A percentile compares a stretch with the other conserved stretches of the same genome.
These are phyloP conservation scores for Schizothorax lantsangensis DNA, from an alignment of 2,797 vertebrate genomes.

Conservation along the genomic window DNA sequence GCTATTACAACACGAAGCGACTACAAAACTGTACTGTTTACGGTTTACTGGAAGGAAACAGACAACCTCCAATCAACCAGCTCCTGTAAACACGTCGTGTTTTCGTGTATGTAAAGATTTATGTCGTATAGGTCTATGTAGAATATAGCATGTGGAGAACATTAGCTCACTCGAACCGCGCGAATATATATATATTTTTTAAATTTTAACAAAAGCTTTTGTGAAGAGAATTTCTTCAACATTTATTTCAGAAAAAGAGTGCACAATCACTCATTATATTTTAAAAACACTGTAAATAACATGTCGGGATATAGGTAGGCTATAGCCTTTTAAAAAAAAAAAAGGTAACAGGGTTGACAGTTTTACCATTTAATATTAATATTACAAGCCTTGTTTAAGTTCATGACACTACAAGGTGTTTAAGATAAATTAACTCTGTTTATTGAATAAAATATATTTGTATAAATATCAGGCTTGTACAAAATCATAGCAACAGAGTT, in stretches of 20 bases:
- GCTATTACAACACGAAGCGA: constrained; percentile 9
- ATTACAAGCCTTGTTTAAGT: not conserved
- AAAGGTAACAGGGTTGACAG: not conserved
- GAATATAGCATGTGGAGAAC: not conserved
- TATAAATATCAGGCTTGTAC: not conserved
- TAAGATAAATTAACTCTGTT: not conserved
- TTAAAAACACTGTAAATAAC: not conserved
- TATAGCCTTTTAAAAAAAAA: not conserved
- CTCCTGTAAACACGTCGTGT: not conserved
- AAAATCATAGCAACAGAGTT: not conserved
- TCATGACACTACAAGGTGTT: not conserved
- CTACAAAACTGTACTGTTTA: not conserved
- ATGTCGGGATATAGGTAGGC: not conserved
- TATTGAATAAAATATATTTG: not conserved
- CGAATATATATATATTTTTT: not conserved
- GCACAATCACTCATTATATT: too few species aligned
- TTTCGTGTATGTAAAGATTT: not conserved
- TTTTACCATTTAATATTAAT: not conserved
- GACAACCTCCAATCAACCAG: not conserved
- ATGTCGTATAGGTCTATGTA: not conserved
- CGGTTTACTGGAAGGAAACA: not conserved
- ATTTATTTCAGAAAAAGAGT: not conserved
- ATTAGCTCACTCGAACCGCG: not conserved
- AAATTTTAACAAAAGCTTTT: not conserved
- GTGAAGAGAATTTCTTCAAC: too few species aligned